Base-by-base conservation (phyloP, 1,140 invertebrate genomes). In the Drosophila asahinai region DNA sequence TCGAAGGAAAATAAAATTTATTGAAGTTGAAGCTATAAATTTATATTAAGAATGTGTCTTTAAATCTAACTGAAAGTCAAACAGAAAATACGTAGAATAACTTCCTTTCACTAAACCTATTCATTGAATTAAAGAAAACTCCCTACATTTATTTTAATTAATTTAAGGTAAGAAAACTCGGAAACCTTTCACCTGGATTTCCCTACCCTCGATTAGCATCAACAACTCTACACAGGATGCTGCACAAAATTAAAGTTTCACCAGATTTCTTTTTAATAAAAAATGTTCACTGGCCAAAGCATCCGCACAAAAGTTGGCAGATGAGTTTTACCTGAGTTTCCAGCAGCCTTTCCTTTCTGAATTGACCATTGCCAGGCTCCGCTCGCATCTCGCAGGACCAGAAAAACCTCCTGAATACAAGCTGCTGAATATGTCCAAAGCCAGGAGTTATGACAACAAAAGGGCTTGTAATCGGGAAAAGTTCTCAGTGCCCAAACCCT, bases 391-490 rank as follows among this genome's bases (percentile, higher is more conserved):
- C 15, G 38, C 62, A 66, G 62, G 70, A 73, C 71, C 48, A 25
- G 47, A 25, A 58, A 47, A 58, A 58, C 64, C 43, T 40, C 42
- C 27, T 58, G 14, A 7, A 40, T 15, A 40, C 43, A 51, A 27
- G 27, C 27, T 30, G 4, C 27, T 30, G 27, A 30, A 65, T 65
- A 54, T 47, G 38, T 22, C 72, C 68, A 42, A 36, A 38, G 33
- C 42, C 43, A 49, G 58, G 59, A 76, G 70, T 74, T 76, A 43
- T 74, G 73, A 75, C 60, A 76, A 45, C 36, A 57, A 75, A 76
- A n/a, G 73, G 73, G 40, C 49, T 63, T 74, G 72, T 17, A 61
- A 75, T 27, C 59, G 51, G 73, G 42, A 38, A 76, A 76, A 65
- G 51, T 73, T 72, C 66, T 60, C 70, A 72, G 36, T 72, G 68